Percentiles rank a stretch among this genome's conserved stretches.
These are phyloP conservation scores for Yponomeuta cagnagella DNA, from an alignment of 2,888 invertebrate genomes.

Conservation along the genomic window DNA sequence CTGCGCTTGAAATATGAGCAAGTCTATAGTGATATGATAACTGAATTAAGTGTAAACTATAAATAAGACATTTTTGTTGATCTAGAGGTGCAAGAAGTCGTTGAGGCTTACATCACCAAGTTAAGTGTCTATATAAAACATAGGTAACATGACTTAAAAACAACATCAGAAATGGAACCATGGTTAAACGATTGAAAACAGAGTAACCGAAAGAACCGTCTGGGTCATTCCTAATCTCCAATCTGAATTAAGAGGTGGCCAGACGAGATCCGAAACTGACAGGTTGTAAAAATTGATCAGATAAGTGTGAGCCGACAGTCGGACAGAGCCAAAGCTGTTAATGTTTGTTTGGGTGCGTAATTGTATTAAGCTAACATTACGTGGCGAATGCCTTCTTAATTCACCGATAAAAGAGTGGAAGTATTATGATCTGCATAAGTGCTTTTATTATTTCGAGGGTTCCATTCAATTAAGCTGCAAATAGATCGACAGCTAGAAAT, in stretches of 20 bases:
- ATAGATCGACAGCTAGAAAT: no score
- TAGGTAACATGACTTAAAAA: no score
- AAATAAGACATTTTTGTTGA: no score
- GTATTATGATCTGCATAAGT: no score
- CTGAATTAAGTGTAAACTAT: no score
- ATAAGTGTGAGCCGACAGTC: slow-evolving; percentile 21
- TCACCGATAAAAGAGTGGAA: background rate
- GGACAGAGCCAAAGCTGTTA: slow-evolving; percentile 5
- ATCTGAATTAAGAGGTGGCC: slow-evolving; percentile 33
- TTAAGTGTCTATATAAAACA: no score
- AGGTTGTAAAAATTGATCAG: slow-evolving; percentile 28
- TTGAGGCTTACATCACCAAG: no score
- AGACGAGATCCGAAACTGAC: slow-evolving; percentile 31
- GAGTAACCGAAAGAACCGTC: background rate
- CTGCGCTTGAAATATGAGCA: background rate
- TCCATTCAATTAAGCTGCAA: no score
- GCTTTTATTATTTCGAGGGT: no score
- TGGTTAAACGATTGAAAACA: background rate
- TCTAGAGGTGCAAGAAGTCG: no score
- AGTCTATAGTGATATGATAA: no score
- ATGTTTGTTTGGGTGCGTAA: slow-evolving; percentile 13
- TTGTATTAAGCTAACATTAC: slow-evolving; percentile 2
- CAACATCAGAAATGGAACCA: background rate
- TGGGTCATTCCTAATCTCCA: slow-evolving; percentile 23
- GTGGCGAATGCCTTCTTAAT: background rate